Percentiles rank a stretch among this genome's conserved stretches.
These are phyloP conservation scores for Mycteria americana DNA, from an alignment of 2,797 vertebrate species.

Conservation along the genomic window DNA sequence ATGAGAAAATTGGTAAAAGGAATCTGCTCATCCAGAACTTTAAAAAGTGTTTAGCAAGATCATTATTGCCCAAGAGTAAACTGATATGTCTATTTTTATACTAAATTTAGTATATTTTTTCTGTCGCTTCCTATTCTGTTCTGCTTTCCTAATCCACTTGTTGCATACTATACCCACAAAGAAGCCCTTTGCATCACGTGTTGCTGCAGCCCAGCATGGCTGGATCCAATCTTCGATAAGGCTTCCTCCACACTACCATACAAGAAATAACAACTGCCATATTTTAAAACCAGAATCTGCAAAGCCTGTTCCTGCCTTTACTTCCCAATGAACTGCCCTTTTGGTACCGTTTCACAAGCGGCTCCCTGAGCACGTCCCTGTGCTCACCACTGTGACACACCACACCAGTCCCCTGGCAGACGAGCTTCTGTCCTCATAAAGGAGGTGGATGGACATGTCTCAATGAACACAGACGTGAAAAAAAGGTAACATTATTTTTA, in stretches of 20 bases:
- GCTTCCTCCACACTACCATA: not conserved
- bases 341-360: no score
- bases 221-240: not conserved
- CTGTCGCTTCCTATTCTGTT: not conserved
- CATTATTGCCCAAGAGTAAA: not conserved
- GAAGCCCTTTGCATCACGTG: not conserved
- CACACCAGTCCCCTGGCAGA: fast-evolving
- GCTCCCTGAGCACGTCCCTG: not conserved
- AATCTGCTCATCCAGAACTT: not conserved
- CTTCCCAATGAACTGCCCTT: not conserved
- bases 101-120: not conserved
- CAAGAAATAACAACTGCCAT: fast-evolving
- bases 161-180: not conserved
- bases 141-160: not conserved
- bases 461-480: fast-evolving
- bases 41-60: not conserved
- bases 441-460: not conserved
- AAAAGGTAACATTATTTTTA: not conserved
- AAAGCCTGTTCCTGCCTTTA: not conserved
- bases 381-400: not conserved
- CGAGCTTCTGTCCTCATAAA: not conserved
- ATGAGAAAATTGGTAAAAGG: not conserved
- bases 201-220: not conserved
- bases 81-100: not conserved
- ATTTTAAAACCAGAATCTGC: not conserved